Base-by-base conservation (phyloP, 1,140 invertebrate genomes). In the Drosophila seguyi region DNA sequence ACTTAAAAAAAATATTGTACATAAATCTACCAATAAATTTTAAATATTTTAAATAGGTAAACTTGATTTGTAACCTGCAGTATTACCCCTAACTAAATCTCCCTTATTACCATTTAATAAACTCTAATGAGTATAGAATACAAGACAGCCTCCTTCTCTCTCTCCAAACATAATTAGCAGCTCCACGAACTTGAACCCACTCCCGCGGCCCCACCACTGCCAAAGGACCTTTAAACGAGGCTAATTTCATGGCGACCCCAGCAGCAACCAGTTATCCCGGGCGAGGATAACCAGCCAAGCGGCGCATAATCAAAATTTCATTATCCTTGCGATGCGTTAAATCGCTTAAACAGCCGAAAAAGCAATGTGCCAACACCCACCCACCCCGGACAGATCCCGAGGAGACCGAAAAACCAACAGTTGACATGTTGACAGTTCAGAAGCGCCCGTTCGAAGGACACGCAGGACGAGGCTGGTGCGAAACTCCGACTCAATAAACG, bases 241-340 rank as follows among this genome's bases (percentile, higher is more conserved):
- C 62, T 69, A 67, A 69, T 69, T 69, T 69, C 47, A 67, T 52
- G 38, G 62, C 48, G 47, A 45, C 47, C 61, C 66, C 52, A n/a
- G 52, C 34, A 57, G 72, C 79, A 57, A 83, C 75, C 81, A 86
- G 81, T 67, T 29, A 31, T 81, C 50, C 58, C 16, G 25, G n/a
- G 39, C 50, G 16, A 27, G 48, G 61, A 65, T 22, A 73, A 50
- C 36, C 85, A 88, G 71, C 81, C 81, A 85, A 88, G 85, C 85
- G 78, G 47, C 61, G 77, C 87, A 83, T 90, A 91, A 90, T 91
- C 87, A 86, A 90, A 91, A 90, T 82, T 91, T 82, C 75, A 91
- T 91, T 91, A 88, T 87, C 87, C 87, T 79, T 81, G 84, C 79
- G 83, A 91, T 91, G 88, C 88, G 88, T 91, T 91, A 91, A 91